Evolutionary conservation across 2,797 vertebrate genomes (phyloP).

Genomic region (Aphelocoma californica): DNA sequence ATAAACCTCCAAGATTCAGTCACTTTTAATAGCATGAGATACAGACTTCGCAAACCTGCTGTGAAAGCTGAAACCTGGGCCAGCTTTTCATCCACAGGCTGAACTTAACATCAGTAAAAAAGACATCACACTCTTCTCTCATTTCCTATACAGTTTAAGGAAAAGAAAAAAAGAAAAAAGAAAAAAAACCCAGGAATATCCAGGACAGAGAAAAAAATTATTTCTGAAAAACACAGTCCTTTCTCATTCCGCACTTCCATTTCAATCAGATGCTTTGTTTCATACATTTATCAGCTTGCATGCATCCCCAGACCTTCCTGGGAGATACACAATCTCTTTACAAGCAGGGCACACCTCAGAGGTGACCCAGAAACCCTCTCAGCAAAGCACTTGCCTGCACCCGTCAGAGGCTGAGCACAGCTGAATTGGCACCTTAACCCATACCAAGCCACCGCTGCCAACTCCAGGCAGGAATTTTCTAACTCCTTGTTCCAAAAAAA

Average conservation of each 20-base stretch:
- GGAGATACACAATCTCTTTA: neutral
- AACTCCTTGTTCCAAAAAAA: neutral
- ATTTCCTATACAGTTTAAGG: neutral
- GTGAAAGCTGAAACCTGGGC: constrained; percentile 29
- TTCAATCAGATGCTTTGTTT: neutral
- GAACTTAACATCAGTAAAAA: constrained; percentile 1
- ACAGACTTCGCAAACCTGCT: constrained; percentile 51
- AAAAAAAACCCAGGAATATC: neutral
- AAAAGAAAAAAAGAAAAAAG: neutral
- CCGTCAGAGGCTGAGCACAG: neutral
- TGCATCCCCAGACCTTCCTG: neutral
- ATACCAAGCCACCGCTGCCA: neutral
- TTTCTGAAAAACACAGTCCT: neutral
- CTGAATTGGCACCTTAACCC: constrained; percentile 3
- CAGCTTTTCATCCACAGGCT: constrained; percentile 16
- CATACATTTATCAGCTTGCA: neutral
- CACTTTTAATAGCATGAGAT: constrained; percentile 57
- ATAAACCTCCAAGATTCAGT: constrained; percentile 50
- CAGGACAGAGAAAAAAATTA: neutral
- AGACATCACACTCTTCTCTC: neutral
- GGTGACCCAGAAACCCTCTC: neutral
- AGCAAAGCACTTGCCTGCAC: neutral
- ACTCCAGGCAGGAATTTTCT: constrained; percentile 10
- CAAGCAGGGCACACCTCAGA: neutral
- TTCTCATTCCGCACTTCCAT: neutral